Evolutionary conservation across 2,888 invertebrate species (phyloP).

Genomic region (Entomobrya proxima): DNA sequence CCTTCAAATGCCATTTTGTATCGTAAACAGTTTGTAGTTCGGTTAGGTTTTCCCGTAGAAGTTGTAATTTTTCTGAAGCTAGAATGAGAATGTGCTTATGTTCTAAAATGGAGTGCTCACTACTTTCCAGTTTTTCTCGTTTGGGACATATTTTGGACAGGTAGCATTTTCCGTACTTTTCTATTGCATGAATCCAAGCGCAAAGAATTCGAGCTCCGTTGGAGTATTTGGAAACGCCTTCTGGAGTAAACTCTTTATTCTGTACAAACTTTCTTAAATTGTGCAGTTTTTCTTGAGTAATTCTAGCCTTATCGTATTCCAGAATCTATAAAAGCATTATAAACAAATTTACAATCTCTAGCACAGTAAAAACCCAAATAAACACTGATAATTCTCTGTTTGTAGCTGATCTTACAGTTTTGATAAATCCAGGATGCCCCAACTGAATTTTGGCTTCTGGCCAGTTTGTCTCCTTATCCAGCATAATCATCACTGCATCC

Average conservation of each 20-base stretch:
- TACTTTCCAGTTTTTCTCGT: constrained; percentile 30
- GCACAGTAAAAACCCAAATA: background rate
- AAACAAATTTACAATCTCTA: background rate
- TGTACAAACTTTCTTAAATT: constrained; percentile 34
- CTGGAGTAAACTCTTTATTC: constrained; percentile 50
- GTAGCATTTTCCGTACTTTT: constrained; percentile 47
- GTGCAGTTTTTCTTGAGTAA: constrained; percentile 32
- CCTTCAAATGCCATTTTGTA: constrained; percentile 27
- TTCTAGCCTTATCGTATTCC: constrained; percentile 43
- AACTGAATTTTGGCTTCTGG: constrained; percentile 52
- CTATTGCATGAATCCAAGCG: constrained; percentile 50
- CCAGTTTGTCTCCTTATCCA: constrained; percentile 37
- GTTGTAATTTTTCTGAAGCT: constrained; percentile 30
- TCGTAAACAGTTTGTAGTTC: constrained; percentile 33
- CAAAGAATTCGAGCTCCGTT: constrained; percentile 55
- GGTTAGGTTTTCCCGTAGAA: constrained; percentile 38
- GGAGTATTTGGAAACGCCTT: constrained; percentile 51
- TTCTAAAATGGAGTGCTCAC: constrained; percentile 22
- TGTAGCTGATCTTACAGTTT: constrained; percentile 36
- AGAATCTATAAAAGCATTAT: constrained; percentile 20
- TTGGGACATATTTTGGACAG: constrained; percentile 42
- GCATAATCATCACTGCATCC: constrained; percentile 55
- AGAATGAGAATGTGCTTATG: background rate
- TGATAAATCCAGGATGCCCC: constrained; percentile 46
- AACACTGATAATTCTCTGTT: background rate